Conservation (phyloP, 2,113 vertebrate species). For the Tachysurus fulvidraco region DNA sequence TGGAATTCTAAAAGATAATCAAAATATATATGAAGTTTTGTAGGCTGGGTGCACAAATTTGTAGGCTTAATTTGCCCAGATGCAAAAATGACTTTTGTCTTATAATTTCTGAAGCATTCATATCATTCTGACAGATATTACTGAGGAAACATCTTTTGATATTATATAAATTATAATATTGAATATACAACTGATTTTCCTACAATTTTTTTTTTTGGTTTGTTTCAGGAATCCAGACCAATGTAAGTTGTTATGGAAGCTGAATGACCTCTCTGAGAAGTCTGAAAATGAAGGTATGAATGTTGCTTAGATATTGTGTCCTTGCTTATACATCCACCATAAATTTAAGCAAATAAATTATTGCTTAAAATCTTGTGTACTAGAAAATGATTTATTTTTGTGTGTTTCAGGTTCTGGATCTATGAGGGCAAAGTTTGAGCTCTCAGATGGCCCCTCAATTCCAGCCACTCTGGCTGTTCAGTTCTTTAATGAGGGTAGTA, state of each 20-base stretch:
- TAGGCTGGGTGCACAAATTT: background rate
- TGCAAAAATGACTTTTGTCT: background rate
- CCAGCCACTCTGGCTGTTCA: conserved; percentile 92
- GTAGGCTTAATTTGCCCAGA: too few relatives aligned
- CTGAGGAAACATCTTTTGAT: background rate
- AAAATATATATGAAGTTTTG: background rate
- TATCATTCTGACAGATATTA: background rate
- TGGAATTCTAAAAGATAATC: background rate
- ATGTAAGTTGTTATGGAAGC: conserved; percentile 94
- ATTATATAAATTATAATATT: background rate
- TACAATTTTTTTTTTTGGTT: background rate
- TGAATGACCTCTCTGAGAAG: conserved; percentile 91
- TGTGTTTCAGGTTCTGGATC: conserved; percentile 83
- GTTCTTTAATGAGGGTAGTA: conserved; percentile 89
- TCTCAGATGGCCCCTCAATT: conserved; percentile 88
- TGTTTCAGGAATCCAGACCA: conserved; percentile 88
- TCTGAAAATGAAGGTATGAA: conserved; percentile 92
- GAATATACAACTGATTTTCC: background rate
- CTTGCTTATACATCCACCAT: background rate
- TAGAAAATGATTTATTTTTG: background rate
- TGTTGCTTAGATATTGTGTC: background rate
- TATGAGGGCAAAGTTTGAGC: conserved; percentile 94
- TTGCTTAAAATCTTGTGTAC: background rate
- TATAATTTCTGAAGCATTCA: background rate
- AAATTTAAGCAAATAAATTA: background rate